These are phyloP conservation scores for Polypterus senegalus DNA, from an alignment of 2,113 vertebrate genomes.

Conservation along the genomic window DNA sequence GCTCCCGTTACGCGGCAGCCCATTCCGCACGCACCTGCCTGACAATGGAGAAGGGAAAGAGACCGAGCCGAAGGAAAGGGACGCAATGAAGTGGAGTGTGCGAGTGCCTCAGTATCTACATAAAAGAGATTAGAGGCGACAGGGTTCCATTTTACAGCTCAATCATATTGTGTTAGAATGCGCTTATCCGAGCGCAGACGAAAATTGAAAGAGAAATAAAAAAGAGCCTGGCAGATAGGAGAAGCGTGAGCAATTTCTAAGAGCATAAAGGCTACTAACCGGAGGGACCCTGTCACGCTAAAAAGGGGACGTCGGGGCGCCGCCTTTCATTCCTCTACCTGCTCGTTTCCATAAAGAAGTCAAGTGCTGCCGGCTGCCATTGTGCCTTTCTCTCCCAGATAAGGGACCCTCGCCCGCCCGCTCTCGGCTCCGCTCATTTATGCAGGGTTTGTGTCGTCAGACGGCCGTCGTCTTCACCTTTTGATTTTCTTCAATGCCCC, in stretches of 20 bases:
- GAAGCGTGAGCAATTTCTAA: slow-evolving; percentile 84
- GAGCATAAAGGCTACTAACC: slow-evolving; percentile 85
- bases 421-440: too few relatives aligned
- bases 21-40: slow-evolving; percentile 40
- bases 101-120: slow-evolving; percentile 78
- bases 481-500: slow-evolving; percentile 13
- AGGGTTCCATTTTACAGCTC: slow-evolving; percentile 93
- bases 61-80: slow-evolving; percentile 33
- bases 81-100: slow-evolving; percentile 63
- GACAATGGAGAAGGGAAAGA: slow-evolving; percentile 38
- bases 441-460: too few relatives aligned
- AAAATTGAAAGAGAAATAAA: slow-evolving; percentile 96
- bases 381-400: slow-evolving; percentile 67
- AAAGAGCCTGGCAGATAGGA: slow-evolving; percentile 72
- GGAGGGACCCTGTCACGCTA: slow-evolving; percentile 77
- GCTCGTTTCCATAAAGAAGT: slow-evolving; percentile 67
- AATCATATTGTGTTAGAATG: slow-evolving; percentile 92
- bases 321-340: slow-evolving; percentile 72
- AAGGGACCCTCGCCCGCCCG: slow-evolving; percentile 44
- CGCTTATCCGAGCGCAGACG: slow-evolving; percentile 86
- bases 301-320: slow-evolving; percentile 80
- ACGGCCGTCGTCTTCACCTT: too few relatives aligned
- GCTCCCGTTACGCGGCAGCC: slow-evolving; percentile 43
- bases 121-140: slow-evolving; percentile 88
- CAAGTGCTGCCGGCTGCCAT: slow-evolving; percentile 78